Percentiles rank a stretch among this genome's conserved stretches.
Evolutionary conservation across 2,113 vertebrate species (phyloP).

Genomic region (Quiscalus mexicanus): DNA sequence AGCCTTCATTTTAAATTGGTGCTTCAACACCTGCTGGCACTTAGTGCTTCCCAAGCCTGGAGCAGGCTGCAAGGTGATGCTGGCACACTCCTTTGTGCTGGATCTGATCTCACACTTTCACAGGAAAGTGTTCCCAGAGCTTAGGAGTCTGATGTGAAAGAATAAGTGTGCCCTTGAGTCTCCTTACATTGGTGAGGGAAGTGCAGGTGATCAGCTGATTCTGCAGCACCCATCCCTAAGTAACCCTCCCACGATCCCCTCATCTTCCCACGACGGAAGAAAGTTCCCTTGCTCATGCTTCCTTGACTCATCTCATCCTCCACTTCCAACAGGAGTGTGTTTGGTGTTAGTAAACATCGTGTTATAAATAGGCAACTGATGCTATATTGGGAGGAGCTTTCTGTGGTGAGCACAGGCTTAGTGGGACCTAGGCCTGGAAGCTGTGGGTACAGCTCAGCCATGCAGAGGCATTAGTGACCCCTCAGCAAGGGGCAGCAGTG

Average conservation of each 20-base stretch:
- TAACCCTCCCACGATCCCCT: background rate
- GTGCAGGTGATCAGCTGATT: background rate
- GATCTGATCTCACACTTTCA: background rate
- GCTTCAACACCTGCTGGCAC: background rate
- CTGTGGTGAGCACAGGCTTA: background rate
- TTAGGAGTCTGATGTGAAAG: background rate
- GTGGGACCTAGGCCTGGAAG: background rate
- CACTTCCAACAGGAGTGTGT: background rate
- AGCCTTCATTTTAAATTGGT: background rate
- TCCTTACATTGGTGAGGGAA: background rate
- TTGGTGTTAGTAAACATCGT: slow-evolving; percentile 42
- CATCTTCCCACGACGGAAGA: background rate
- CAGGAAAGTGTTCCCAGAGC: background rate
- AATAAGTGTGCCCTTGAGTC: background rate
- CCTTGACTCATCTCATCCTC: background rate
- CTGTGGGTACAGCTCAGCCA: background rate
- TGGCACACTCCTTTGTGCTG: background rate
- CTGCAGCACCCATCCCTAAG: background rate
- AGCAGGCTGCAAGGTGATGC: background rate
- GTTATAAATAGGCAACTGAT: slow-evolving; percentile 43
- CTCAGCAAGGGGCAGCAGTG: background rate
- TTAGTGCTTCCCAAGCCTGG: background rate
- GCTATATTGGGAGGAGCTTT: background rate
- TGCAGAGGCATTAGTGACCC: background rate
- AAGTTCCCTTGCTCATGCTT: background rate